Base-by-base conservation (phyloP, 2,113 vertebrate genomes). In the Saimiri boliviensis region DNA sequence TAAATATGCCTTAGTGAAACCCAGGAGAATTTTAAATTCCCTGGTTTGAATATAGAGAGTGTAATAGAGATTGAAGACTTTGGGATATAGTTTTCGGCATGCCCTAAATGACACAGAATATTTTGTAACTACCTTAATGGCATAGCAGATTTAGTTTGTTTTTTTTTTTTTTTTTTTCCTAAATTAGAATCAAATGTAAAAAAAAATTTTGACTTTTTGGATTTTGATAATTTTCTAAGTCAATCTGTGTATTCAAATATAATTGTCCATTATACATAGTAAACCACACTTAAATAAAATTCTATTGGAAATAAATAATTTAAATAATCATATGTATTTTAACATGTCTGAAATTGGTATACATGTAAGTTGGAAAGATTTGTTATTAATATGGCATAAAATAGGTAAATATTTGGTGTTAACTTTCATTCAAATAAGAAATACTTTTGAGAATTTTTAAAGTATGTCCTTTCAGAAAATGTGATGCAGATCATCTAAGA, bases 221-320 rank as follows among this genome's bases (percentile, higher is more conserved):
- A 77, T 66, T 70, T 52, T 86, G 5, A 5, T 80, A 8, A 58
- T 70, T 71, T 66, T 83, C 74, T 82, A 81, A 76, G 4, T 0
- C 0, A 71, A 56, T 0, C 0, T 79, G 1, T 45, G 8, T 7
- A 25, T 79, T 13, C 1, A 71, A 60, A 14, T 80, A 20, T 76
- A 2, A 37, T 79, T 74, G 0, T 23, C 5, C 11, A 58, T 2
- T 63, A 23, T 23, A 30, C 3, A 71, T 2, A 77, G n/a, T 19
- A 58, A 81, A 25, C 0, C 73, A 45, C 14, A 37, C 70, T 54
- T 80, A 54, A 37, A 68, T 81, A 60, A 76, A 47, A 45, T 45
- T 19, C 1, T 60, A 47, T 14, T 63, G 11, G 47, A 91, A 89
- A 60, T 17, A 89, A 63, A 42, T 60, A 70, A 16, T 40, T 71